Conservation (phyloP, 2,113 vertebrate genomes). For the Scolopax mira region DNA sequence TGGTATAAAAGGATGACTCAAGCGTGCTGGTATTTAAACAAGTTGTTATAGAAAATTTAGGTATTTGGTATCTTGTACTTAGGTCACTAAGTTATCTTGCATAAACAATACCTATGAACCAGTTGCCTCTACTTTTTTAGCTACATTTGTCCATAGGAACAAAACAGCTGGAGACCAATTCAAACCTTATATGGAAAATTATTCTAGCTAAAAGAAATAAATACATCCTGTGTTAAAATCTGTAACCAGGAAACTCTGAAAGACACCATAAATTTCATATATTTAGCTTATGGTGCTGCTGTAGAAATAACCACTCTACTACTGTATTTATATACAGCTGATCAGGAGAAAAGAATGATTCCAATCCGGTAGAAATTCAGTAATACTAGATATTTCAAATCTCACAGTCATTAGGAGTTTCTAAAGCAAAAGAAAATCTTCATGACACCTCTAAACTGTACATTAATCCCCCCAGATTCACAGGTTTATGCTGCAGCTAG, state of each 20-base stretch:
- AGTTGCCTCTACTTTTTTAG: neutral
- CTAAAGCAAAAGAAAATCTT: neutral
- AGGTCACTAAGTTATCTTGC: neutral
- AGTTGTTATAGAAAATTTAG: conserved; percentile 2
- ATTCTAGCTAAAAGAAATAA: conserved; percentile 31
- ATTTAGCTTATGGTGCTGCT: neutral
- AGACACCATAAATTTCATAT: neutral
- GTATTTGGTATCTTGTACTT: neutral
- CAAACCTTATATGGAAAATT: conserved; percentile 21
- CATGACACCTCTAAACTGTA: neutral
- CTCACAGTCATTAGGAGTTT: neutral
- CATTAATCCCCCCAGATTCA: neutral
- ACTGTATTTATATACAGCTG: neutral
- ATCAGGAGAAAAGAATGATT: neutral
- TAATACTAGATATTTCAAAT: neutral
- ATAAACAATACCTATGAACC: conserved; percentile 1
- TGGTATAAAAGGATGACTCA: neutral
- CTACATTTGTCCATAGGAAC: neutral
- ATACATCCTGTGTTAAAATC: conserved; percentile 48
- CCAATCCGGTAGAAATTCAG: neutral
- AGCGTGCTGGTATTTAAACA: neutral
- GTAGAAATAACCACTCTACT: neutral
- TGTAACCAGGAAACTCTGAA: conserved; percentile 28
- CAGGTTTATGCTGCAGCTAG: neutral
- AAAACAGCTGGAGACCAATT: conserved; percentile 4